Evolutionary conservation across 1,140 invertebrate genomes (phyloP).

Genomic region (Cyrtorhinus lividipennis): DNA sequence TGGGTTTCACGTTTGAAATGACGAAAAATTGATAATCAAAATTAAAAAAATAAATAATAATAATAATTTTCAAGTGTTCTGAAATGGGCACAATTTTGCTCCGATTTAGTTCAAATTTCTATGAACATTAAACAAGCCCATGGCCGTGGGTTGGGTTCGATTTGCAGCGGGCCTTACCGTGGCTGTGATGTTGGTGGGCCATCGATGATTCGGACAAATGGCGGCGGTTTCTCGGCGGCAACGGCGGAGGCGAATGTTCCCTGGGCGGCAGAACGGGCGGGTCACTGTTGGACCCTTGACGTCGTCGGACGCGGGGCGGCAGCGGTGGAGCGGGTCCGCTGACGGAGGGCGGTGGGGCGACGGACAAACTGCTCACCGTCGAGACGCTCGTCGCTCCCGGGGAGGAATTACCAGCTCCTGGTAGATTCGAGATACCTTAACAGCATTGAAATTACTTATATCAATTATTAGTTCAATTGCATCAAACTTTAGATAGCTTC

Average conservation of each 20-base stretch:
- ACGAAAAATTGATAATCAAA: no score
- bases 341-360: constrained; percentile 31
- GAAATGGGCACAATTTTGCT: no score
- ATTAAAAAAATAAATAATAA: constrained; percentile 1
- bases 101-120: no score
- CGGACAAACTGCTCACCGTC: constrained; percentile 32
- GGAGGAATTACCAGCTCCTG: constrained; percentile 21
- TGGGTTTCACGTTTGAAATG: no score
- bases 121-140: no score
- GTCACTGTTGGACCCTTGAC: constrained; percentile 44
- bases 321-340: constrained; percentile 33
- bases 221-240: constrained; percentile 33
- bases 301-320: constrained; percentile 33
- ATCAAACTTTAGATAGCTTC: background rate
- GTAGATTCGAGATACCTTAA: background rate
- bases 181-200: background rate
- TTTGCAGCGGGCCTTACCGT: background rate
- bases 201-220: constrained; percentile 29
- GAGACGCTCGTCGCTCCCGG: constrained; percentile 21
- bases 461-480: constrained; percentile 13
- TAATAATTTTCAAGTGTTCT: no score
- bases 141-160: no score
- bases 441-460: constrained; percentile 11
- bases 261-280: constrained; percentile 22
- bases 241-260: constrained; percentile 31